These are phyloP conservation scores for Tenodera sinensis DNA, from an alignment of 2,888 invertebrate species.

Conservation along the genomic window DNA sequence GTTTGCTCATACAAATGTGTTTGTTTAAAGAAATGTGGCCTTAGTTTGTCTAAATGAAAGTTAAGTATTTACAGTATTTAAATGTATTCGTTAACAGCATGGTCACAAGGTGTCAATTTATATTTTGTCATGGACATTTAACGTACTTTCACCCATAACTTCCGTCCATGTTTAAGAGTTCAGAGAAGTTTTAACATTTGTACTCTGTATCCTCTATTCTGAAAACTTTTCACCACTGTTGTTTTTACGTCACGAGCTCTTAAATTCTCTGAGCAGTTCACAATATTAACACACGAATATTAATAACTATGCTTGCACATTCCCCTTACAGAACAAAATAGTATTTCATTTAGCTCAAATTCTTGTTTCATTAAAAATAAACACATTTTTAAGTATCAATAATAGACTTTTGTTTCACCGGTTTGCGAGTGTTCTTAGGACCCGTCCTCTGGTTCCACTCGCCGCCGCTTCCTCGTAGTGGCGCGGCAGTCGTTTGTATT, in stretches of 20 bases:
- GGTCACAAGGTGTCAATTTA: not conserved
- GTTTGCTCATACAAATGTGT: not conserved
- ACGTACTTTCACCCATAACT: not conserved
- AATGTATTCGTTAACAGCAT: not conserved
- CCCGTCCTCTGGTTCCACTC: not conserved
- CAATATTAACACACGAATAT: not conserved
- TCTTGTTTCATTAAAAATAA: not conserved
- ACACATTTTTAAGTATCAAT: not conserved
- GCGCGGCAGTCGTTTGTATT: not conserved
- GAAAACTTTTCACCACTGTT: not conserved
- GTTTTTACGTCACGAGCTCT: not conserved
- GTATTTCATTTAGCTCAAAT: not conserved
- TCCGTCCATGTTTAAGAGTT: not conserved
- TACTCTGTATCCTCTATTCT: not conserved
- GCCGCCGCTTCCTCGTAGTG: not conserved
- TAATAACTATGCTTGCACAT: not conserved
- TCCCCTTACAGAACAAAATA: not conserved
- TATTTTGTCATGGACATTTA: not conserved
- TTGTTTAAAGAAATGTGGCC: not conserved
- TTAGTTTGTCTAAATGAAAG: not conserved
- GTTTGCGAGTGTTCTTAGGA: not conserved
- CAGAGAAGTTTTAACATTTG: not conserved
- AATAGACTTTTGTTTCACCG: not conserved
- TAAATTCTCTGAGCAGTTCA: not conserved
- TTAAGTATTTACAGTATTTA: not conserved